These are phyloP conservation scores for Sebastes kiyomatsui DNA, from an alignment of 2,797 vertebrate genomes.

Conservation along the genomic window DNA sequence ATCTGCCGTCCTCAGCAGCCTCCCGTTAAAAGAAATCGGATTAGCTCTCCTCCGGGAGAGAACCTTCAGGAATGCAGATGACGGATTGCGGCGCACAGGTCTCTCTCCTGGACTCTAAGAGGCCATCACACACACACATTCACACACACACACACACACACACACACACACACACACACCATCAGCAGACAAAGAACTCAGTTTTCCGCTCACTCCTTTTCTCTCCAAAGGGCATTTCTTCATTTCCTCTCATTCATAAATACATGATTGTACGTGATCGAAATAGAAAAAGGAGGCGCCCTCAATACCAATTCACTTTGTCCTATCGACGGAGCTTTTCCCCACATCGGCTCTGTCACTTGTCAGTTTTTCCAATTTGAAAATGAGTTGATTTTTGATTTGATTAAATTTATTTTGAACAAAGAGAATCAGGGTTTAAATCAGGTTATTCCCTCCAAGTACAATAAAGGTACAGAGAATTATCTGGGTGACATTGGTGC, in stretches of 20 bases:
- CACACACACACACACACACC: background rate
- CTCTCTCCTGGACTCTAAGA: constrained; percentile 68
- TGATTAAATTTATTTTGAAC: constrained; percentile 48
- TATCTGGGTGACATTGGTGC: constrained; percentile 25
- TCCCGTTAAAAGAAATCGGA: constrained; percentile 79
- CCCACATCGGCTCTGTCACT: constrained; percentile 43
- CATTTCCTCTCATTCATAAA: constrained; percentile 71
- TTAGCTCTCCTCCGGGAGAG: constrained; percentile 78
- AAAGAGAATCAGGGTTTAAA: constrained; percentile 43
- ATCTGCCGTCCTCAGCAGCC: constrained; percentile 81
- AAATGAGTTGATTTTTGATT: constrained; percentile 53
- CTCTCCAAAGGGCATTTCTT: constrained; percentile 60
- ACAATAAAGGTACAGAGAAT: constrained; percentile 42
- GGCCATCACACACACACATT: constrained; percentile 17
- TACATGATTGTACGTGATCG: constrained; percentile 52
- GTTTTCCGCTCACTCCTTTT: constrained; percentile 34
- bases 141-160: background rate
- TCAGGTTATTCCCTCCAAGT: constrained; percentile 26
- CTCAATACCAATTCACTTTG: constrained; percentile 58
- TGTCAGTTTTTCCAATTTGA: constrained; percentile 58
- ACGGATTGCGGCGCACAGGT: constrained; percentile 72
- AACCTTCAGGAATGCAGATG: constrained; percentile 82
- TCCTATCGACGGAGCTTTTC: constrained; percentile 45
- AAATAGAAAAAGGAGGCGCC: constrained; percentile 42
- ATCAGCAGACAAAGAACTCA: constrained; percentile 45